A percentile compares a stretch with the other conserved stretches of the same genome.
Evolutionary conservation across 1,140 invertebrate species (phyloP).

Genomic region (Brachionus manjavacas): DNA sequence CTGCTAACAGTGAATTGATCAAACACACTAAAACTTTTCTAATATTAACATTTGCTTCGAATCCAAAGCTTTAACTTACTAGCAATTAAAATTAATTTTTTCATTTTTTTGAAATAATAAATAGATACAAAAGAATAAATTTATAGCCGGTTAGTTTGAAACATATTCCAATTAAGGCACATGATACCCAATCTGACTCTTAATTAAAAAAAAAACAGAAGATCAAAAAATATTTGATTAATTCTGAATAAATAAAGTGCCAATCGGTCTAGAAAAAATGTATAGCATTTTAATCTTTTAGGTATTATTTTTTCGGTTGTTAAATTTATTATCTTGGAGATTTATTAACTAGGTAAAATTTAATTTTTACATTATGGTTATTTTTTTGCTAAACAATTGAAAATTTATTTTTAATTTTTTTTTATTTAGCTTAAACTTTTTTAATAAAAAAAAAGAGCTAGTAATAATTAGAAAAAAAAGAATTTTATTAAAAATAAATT

Average conservation of each 20-base stretch:
- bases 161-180: background rate
- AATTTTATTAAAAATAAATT: slow-evolving; percentile 1
- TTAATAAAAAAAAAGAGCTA: no score
- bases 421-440: no score
- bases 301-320: no score
- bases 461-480: background rate
- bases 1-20: background rate
- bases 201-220: background rate
- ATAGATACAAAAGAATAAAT: background rate
- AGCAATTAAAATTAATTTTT: background rate
- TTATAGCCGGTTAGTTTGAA: background rate
- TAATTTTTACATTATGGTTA: no score
- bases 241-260: no score
- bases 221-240: no score
- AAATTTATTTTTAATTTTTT: no score
- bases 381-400: no score
- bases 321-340: no score
- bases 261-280: no score
- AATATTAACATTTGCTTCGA: background rate
- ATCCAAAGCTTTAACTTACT: background rate
- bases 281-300: no score
- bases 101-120: background rate
- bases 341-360: no score
- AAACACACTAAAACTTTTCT: background rate
- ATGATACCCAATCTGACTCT: background rate